Conservation (phyloP, 2,888 invertebrate genomes). For the Hyppa rectilinea region DNA sequence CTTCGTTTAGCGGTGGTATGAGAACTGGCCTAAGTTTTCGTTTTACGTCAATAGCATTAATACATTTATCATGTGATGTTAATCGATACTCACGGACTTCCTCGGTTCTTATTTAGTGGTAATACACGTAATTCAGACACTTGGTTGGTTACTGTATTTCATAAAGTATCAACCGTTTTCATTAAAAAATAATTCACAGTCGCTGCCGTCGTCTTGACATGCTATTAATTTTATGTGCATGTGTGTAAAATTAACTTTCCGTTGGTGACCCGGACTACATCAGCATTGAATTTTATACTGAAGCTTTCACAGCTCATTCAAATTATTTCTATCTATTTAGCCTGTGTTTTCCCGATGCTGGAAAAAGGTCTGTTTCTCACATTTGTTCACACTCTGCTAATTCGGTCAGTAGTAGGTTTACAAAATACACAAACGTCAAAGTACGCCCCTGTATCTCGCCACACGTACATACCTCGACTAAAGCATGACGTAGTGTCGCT, state of each 20-base stretch:
- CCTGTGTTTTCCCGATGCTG: not conserved
- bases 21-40: slow-evolving; percentile 78
- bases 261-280: not conserved
- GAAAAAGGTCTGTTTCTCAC: not conserved
- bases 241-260: slow-evolving; percentile 8
- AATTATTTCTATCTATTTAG: not conserved
- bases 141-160: slow-evolving; percentile 1
- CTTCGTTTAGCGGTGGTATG: slow-evolving; percentile 78
- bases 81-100: slow-evolving; percentile 73
- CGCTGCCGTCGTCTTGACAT: not conserved
- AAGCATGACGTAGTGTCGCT: slow-evolving; percentile 87
- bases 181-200: slow-evolving; percentile 23
- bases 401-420: not conserved
- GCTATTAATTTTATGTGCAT: slow-evolving; percentile 15
- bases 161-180: slow-evolving; percentile 17
- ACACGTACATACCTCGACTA: slow-evolving; percentile 79
- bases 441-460: slow-evolving; percentile 76
- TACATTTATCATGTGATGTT: slow-evolving; percentile 72
- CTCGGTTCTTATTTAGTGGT: slow-evolving; percentile 36
- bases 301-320: not conserved
- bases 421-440: slow-evolving; percentile 40
- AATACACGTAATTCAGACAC: not conserved
- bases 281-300: not conserved
- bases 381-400: slow-evolving; percentile 3
- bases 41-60: slow-evolving; percentile 80